Percentiles rank a stretch among this genome's conserved stretches.
These are phyloP conservation scores for Trissonchulus sp. DNA, from an alignment of 2,888 invertebrate species.

Conservation along the genomic window DNA sequence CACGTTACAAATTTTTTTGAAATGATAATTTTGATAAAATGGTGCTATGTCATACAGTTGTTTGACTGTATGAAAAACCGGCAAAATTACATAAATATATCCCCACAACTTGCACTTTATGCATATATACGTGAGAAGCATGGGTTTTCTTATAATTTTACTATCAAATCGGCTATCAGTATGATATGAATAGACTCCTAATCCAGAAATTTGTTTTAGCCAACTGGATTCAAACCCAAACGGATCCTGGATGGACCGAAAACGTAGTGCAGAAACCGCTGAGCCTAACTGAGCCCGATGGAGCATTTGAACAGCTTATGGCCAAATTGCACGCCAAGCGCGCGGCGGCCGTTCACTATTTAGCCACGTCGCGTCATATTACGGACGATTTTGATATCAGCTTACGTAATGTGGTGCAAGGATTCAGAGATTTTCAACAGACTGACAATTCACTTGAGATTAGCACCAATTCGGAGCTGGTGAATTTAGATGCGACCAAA, in stretches of 20 bases:
- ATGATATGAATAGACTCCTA: no score
- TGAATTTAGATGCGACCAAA: not conserved
- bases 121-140: no score
- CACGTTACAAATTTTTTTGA: no score
- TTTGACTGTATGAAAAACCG: no score
- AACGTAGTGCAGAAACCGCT: not conserved
- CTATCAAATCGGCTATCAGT: no score
- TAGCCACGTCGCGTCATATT: not conserved
- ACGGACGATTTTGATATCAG: not conserved
- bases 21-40: no score
- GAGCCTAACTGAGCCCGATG: not conserved
- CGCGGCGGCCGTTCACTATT: not conserved
- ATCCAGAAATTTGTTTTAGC: constrained; percentile 2
- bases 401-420: not conserved
- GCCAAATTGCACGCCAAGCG: not conserved
- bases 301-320: not conserved
- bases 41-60: no score
- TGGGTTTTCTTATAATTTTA: no score
- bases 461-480: not conserved
- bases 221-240: constrained; percentile 22
- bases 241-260: constrained; percentile 26
- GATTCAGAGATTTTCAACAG: not conserved
- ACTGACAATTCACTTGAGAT: not conserved
- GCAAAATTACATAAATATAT: no score
- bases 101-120: no score